Conservation (phyloP, 2,797 vertebrate species). For the Leontocebus nigricollis region DNA sequence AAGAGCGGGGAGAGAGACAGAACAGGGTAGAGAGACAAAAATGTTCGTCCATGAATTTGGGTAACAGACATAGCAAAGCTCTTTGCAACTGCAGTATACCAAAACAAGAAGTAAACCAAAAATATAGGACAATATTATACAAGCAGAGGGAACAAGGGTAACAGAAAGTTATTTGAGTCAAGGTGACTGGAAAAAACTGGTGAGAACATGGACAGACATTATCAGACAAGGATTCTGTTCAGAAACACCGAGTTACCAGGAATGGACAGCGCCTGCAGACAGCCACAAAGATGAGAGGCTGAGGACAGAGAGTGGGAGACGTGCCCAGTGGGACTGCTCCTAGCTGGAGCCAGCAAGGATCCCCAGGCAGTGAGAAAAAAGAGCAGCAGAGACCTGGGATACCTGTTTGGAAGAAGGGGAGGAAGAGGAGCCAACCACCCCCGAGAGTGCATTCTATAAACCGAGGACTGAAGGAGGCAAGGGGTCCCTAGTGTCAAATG, state of each 20-base stretch:
- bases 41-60: background rate
- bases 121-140: too few species aligned
- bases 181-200: background rate
- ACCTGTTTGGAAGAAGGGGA: rapidly evolving
- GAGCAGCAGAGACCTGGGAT: background rate
- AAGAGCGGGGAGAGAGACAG: background rate
- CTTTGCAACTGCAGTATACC: background rate
- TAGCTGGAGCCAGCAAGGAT: background rate
- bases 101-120: background rate
- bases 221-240: background rate
- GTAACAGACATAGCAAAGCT: background rate
- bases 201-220: background rate
- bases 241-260: background rate
- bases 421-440: background rate
- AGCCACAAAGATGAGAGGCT: background rate
- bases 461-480: rapidly evolving
- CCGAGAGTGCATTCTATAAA: background rate
- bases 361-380: background rate
- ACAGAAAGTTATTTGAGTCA: background rate
- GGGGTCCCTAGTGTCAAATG: background rate
- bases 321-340: rapidly evolving
- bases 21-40: background rate
- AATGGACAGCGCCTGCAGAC: rapidly evolving
- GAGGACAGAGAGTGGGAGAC: background rate
- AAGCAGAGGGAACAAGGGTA: background rate